Conservation (phyloP, 1,140 invertebrate genomes). For the Achroia grisella region DNA sequence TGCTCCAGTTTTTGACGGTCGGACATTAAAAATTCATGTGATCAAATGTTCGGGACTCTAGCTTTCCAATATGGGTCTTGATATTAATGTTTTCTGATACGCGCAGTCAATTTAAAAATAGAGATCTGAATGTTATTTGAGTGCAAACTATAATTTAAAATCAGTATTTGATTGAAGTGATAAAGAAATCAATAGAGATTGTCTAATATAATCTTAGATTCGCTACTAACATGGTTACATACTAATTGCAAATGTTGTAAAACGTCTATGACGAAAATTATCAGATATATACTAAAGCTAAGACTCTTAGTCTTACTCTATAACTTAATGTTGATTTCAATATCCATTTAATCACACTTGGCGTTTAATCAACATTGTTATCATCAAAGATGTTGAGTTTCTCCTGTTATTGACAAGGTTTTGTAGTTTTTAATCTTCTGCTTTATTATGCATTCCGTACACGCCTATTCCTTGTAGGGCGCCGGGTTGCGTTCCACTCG, state of each 20-base stretch:
- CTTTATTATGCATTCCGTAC: slow-evolving; percentile 68
- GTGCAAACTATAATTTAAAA: too few species aligned
- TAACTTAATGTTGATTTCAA: too few species aligned
- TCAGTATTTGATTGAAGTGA: too few species aligned
- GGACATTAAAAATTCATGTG: slow-evolving; percentile 50
- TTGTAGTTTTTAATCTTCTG: slow-evolving; percentile 68
- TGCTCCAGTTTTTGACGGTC: slow-evolving; percentile 33
- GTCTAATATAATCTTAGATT: too few species aligned
- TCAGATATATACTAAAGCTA: not conserved
- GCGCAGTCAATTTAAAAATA: not conserved
- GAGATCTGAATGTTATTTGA: too few species aligned
- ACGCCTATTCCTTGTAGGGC: slow-evolving; percentile 68
- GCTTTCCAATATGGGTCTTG: slow-evolving; percentile 12
- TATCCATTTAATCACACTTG: too few species aligned
- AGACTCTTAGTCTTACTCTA: not conserved
- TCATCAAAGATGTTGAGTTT: not conserved
- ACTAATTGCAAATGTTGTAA: too few species aligned
- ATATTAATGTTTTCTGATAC: slow-evolving; percentile 18
- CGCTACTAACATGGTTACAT: too few species aligned
- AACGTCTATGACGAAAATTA: too few species aligned
- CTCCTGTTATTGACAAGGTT: slow-evolving; percentile 57
- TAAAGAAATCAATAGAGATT: too few species aligned
- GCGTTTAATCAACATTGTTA: too few species aligned
- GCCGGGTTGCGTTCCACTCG: slow-evolving; percentile 50
- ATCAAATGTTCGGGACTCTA: slow-evolving; percentile 32